These are phyloP conservation scores for Sarcophaga carnaria DNA, from an alignment of 2,888 invertebrate genomes.

Conservation along the genomic window DNA sequence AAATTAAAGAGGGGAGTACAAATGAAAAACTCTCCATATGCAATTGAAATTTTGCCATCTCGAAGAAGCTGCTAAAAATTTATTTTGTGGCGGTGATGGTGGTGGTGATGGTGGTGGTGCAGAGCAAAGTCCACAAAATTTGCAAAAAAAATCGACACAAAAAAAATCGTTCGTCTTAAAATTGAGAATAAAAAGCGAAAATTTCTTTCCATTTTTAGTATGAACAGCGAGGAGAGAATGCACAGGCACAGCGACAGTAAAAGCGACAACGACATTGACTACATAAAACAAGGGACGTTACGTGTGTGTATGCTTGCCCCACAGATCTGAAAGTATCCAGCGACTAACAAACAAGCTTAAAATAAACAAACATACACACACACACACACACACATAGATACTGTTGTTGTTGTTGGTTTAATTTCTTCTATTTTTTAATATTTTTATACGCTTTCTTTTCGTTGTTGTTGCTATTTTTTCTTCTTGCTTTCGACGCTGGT, in stretches of 20 bases:
- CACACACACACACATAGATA: not conserved
- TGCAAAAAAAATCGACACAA: not conserved
- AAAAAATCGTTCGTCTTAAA: not conserved
- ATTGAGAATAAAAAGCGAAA: constrained; percentile 36
- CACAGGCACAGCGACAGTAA: constrained; percentile 15
- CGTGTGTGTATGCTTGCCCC: not conserved
- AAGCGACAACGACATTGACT: constrained; percentile 44
- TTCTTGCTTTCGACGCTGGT: constrained; percentile 18
- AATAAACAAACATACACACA: constrained; percentile 40
- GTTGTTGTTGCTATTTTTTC: constrained; percentile 26
- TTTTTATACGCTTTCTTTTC: not conserved
- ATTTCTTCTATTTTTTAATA: not conserved
- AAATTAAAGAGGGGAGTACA: not conserved
- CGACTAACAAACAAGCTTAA: constrained; percentile 52
- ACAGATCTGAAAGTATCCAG: not conserved
- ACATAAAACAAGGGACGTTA: not conserved
- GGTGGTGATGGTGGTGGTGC: not conserved
- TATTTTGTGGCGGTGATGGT: no score
- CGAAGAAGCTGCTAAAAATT: constrained; percentile 44
- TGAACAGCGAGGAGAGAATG: constrained; percentile 3
- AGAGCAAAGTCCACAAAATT: constrained; percentile 62
- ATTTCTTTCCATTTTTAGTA: constrained; percentile 58
- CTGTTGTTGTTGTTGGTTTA: not conserved
- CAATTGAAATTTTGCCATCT: constrained; percentile 34
- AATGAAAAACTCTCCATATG: constrained; percentile 38